Evolutionary conservation across 30 jellyfish, hydroid and myxozoan species (phyloP).

Genomic region (Cassiopea andromeda): DNA sequence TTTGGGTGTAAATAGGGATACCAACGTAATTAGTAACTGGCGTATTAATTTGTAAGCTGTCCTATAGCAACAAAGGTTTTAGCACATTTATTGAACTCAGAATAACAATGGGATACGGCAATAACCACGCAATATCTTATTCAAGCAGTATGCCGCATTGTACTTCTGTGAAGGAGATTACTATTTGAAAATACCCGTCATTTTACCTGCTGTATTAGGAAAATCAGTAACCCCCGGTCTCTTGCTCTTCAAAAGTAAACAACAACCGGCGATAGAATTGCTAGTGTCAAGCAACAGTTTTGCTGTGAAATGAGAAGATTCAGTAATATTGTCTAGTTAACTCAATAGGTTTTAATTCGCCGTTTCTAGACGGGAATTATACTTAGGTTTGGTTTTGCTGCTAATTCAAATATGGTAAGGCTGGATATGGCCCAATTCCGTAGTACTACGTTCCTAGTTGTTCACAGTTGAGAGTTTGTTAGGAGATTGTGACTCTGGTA

Average conservation of each 20-base stretch:
- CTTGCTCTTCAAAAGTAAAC: neutral
- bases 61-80: too few species aligned
- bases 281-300: constrained; percentile 42
- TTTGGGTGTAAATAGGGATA: too few species aligned
- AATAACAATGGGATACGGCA: too few species aligned
- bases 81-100: too few species aligned
- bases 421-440: too few species aligned
- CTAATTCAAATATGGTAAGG: too few species aligned
- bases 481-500: neutral
- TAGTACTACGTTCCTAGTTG: too few species aligned
- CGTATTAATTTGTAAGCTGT: too few species aligned
- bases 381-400: too few species aligned
- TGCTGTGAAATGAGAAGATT: neutral
- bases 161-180: neutral
- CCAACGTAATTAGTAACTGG: too few species aligned
- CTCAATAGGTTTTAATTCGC: neutral
- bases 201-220: constrained; percentile 5
- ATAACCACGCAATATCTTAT: neutral
- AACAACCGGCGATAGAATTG: constrained; percentile 34
- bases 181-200: constrained; percentile 12
- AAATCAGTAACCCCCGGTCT: constrained; percentile 17
- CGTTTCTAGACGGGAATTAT: neutral
- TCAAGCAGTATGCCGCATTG: neutral
- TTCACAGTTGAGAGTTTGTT: too few species aligned
- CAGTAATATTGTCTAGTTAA: neutral